A percentile compares a stretch with the other conserved stretches of the same genome.
Evolutionary conservation across 2,113 vertebrate genomes (phyloP).

Genomic region (Chitala chitala): DNA sequence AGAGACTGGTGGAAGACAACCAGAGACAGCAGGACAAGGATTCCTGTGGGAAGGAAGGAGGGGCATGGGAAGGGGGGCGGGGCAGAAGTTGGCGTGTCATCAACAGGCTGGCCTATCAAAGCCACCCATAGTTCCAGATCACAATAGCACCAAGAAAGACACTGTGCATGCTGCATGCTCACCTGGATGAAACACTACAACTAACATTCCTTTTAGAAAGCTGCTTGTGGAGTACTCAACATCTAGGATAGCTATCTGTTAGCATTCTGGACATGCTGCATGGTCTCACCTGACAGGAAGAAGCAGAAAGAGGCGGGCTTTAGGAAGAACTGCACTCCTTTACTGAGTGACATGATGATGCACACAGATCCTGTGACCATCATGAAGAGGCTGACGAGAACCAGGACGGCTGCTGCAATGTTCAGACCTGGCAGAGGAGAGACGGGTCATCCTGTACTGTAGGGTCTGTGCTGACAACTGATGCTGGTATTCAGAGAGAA

Average conservation of each 20-base stretch:
- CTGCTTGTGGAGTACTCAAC: too few relatives aligned
- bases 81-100: neutral
- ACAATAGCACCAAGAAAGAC: too few relatives aligned
- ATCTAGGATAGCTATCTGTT: neutral
- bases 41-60: slow-evolving; percentile 52
- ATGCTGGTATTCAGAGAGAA: slow-evolving; percentile 33
- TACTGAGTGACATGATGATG: slow-evolving; percentile 78
- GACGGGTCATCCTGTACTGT: neutral
- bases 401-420: slow-evolving; percentile 67
- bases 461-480: slow-evolving; percentile 36
- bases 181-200: too few relatives aligned
- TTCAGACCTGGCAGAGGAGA: slow-evolving; percentile 61
- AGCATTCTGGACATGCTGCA: neutral
- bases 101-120: neutral
- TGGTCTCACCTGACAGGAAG: slow-evolving; percentile 69
- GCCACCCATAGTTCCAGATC: too few relatives aligned
- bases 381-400: slow-evolving; percentile 69
- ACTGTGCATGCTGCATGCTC: too few relatives aligned
- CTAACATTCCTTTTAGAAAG: too few relatives aligned
- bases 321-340: slow-evolving; percentile 77
- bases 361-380: slow-evolving; percentile 79
- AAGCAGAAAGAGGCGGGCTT: slow-evolving; percentile 81
- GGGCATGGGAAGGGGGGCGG: neutral
- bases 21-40: slow-evolving; percentile 73
- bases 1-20: slow-evolving; percentile 79